Base-by-base conservation (phyloP, 64 coral and sea anemone species). In the Trachythela sp. region DNA sequence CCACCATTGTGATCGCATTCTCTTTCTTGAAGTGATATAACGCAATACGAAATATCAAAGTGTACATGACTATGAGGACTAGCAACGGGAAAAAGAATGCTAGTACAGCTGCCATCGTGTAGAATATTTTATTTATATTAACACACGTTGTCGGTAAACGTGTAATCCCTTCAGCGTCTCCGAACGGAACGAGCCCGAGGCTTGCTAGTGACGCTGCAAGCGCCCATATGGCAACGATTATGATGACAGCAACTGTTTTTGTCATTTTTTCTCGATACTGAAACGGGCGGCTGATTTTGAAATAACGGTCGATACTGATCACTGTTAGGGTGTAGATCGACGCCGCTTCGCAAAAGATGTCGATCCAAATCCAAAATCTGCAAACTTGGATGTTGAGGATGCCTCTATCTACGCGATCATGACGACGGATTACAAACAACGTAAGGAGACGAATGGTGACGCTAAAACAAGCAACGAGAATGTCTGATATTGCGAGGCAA, bases 351-450 rank as follows among this genome's bases (percentile, higher is more conserved):
- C 75, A 80, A 29, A 80, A 80, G 9, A 80, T 80, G 33, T 80
- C 75, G 35, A 80, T 80, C 75, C 75, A 80, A 80, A 34, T 80
- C 75, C 75, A 80, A 30, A 80, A 80, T 80, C 75, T 80, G 32
- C 75, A 80, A 30, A 80, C 75, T 11, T 80, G 75, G 33, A 80
- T 30, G 20, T 80, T 80, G 7, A 80, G 33, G 9, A 37, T 13
- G 32, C 75, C 37, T 35, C 30, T 8, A 20, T 37, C 37, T 17
- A 37, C 8, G 1, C 14, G 37, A 17, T 35, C 33, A 36, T 80
- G 31, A 64, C 26, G 13, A 20, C 26, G 56, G 17, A 64, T 6
- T 18, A 26, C 56, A 27, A 64, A 64, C 26, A 64, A 64, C 56
- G 56, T 24, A 18, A 64, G 20, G 31, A 80, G 75, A 39, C 75